Evolutionary conservation across 2,113 vertebrate genomes (phyloP).

Genomic region (Siniperca knerii): DNA sequence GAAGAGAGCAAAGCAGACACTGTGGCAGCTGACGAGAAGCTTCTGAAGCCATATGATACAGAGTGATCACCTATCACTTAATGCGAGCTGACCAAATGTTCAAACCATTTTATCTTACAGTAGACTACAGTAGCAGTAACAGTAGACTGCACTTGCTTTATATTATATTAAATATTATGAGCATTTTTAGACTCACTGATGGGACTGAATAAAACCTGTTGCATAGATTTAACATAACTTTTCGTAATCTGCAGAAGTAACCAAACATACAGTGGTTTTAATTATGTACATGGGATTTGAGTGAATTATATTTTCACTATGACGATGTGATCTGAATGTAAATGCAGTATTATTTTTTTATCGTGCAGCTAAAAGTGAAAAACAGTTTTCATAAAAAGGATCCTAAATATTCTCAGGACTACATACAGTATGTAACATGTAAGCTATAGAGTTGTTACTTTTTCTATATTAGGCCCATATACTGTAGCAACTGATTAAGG

Average conservation of each 20-base stretch:
- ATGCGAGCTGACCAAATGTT: not conserved
- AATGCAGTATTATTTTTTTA: conserved; percentile 9
- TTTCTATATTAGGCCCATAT: not conserved
- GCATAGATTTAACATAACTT: not conserved
- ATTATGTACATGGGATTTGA: not conserved
- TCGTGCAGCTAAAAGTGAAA: conserved; percentile 15
- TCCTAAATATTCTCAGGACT: not conserved
- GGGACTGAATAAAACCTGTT: not conserved
- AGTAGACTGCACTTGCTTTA: not conserved
- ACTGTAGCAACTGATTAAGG: not conserved
- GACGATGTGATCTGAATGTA: not conserved
- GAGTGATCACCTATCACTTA: conserved; percentile 34
- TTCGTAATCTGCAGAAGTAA: not conserved
- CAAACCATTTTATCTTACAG: not conserved
- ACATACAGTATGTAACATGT: not conserved
- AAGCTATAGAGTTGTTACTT: not conserved
- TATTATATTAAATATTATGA: conserved; percentile 2
- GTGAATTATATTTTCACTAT: not conserved
- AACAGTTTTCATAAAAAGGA: not conserved
- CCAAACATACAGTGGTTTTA: not conserved
- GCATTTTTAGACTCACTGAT: not conserved
- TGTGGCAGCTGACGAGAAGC: conserved; percentile 38
- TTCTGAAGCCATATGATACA: conserved; percentile 16
- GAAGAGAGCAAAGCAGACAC: conserved; percentile 26
- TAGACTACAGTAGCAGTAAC: not conserved